A percentile compares a stretch with the other conserved stretches of the same genome.
Evolutionary conservation across 2,888 invertebrate genomes (phyloP).

Genomic region (Capitulum mitella): DNA sequence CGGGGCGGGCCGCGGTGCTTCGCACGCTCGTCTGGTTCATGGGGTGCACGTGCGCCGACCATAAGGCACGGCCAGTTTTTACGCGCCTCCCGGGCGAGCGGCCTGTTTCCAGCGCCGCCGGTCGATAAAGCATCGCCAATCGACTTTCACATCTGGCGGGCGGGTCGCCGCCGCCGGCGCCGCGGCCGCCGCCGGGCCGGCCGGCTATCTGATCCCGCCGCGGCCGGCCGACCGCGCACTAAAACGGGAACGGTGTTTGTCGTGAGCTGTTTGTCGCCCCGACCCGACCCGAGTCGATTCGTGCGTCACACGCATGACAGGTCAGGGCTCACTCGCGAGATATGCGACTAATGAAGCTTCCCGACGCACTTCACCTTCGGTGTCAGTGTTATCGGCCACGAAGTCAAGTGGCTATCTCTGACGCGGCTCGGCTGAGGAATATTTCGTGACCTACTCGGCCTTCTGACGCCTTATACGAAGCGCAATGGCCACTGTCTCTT

Average conservation of each 20-base stretch:
- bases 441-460: too few relatives aligned
- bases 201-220: too few relatives aligned
- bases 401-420: too few relatives aligned
- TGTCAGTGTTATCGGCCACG: too few relatives aligned
- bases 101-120: background rate
- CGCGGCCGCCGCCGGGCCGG: background rate
- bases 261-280: background rate
- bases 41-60: background rate
- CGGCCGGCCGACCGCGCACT: background rate
- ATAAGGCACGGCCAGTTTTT: background rate
- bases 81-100: background rate
- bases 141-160: slow-evolving; percentile 8
- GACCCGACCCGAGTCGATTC: background rate
- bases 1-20: too few relatives aligned
- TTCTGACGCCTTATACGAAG: too few relatives aligned
- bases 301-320: background rate
- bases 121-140: slow-evolving; percentile 8
- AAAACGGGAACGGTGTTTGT: background rate
- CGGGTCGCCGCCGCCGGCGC: background rate
- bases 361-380: too few relatives aligned
- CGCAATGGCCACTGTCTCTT: too few relatives aligned
- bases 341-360: too few relatives aligned
- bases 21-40: background rate
- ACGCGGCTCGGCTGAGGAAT: too few relatives aligned
- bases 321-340: background rate